Percentiles rank a stretch among this genome's conserved stretches.
phyloP scores from a whole-genome alignment of 2,888 invertebrate species.

The Pheosia tremula region DNA sequence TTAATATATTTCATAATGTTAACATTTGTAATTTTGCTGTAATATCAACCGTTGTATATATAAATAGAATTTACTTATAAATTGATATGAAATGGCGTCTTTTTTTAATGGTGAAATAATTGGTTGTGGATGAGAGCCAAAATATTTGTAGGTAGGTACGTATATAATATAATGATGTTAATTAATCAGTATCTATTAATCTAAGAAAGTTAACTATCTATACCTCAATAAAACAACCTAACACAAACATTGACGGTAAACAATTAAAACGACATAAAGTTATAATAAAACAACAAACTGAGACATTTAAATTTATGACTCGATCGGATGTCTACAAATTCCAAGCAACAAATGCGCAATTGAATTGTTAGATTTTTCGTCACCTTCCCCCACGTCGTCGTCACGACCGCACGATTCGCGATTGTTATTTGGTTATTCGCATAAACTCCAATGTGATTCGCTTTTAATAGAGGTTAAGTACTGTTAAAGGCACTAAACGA shows the following conservation, averaged over 20 bases:
- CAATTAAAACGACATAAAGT: conserved; percentile 24
- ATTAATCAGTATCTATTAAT: too few relatives aligned
- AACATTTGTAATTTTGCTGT: too few relatives aligned
- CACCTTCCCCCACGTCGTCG: conserved; percentile 50
- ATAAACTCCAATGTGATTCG: conserved; percentile 41
- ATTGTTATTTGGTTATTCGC: conserved; percentile 49
- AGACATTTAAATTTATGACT: conserved; percentile 43
- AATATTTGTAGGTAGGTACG: too few relatives aligned
- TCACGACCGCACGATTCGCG: conserved; percentile 55
- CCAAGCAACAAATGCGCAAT: conserved; percentile 49
- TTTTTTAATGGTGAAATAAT: too few relatives aligned
- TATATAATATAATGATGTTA: too few relatives aligned
- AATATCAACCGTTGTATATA: too few relatives aligned
- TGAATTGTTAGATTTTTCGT: conserved; percentile 59
- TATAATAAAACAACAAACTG: conserved; percentile 19
- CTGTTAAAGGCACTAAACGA: conserved; percentile 38
- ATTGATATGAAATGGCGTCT: too few relatives aligned
- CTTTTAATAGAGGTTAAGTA: conserved; percentile 52
- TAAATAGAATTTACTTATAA: too few relatives aligned
- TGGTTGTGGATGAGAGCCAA: too few relatives aligned
- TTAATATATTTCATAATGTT: too few relatives aligned
- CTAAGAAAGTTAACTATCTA: too few relatives aligned
- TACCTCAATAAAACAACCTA: conserved; percentile 18
- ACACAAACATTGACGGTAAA: conserved; percentile 22
- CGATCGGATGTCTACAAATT: conserved; percentile 37